Conservation (phyloP, 2,113 vertebrate genomes). For the Hipposideros armiger region DNA sequence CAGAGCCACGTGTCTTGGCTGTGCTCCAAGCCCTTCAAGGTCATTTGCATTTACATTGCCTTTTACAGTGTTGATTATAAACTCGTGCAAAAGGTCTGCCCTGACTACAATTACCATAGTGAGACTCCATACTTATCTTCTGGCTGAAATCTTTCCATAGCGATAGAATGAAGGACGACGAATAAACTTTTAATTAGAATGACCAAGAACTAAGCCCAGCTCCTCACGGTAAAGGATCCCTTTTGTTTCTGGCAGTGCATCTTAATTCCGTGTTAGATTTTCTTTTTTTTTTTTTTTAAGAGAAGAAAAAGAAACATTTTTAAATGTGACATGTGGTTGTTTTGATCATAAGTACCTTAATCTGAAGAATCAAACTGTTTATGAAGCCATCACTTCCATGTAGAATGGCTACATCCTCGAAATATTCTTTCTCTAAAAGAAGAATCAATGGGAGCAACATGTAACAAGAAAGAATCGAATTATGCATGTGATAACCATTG, state of each 20-base stretch:
- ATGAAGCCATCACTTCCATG: slow-evolving; percentile 60
- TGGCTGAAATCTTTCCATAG: slow-evolving; percentile 90
- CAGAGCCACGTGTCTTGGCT: slow-evolving; percentile 99
- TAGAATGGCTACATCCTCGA: slow-evolving; percentile 65
- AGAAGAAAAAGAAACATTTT: slow-evolving; percentile 70
- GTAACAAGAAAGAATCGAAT: slow-evolving; percentile 55
- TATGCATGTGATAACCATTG: slow-evolving; percentile 34
- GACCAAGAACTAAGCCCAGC: slow-evolving; percentile 50
- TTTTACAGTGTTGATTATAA: slow-evolving; percentile 99
- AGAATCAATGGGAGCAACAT: slow-evolving; percentile 49
- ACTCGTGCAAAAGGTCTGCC: slow-evolving; percentile 99
- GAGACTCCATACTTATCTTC: slow-evolving; percentile 98
- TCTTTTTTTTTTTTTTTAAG: background rate
- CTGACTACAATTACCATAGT: slow-evolving; percentile 99
- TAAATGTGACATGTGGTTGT: slow-evolving; percentile 81
- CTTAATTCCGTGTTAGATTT: slow-evolving; percentile 83
- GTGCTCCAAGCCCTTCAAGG: slow-evolving; percentile 99
- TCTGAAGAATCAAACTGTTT: slow-evolving; percentile 75
- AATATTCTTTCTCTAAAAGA: slow-evolving; percentile 43
- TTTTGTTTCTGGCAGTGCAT: slow-evolving; percentile 80
- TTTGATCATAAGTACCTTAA: slow-evolving; percentile 78
- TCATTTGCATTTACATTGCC: slow-evolving; percentile 99
- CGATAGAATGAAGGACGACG: background rate
- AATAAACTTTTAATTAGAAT: slow-evolving; percentile 31
- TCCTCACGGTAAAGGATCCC: slow-evolving; percentile 72